Evolutionary conservation across 2,888 invertebrate genomes (phyloP).

Genomic region (Byasa hedistus): DNA sequence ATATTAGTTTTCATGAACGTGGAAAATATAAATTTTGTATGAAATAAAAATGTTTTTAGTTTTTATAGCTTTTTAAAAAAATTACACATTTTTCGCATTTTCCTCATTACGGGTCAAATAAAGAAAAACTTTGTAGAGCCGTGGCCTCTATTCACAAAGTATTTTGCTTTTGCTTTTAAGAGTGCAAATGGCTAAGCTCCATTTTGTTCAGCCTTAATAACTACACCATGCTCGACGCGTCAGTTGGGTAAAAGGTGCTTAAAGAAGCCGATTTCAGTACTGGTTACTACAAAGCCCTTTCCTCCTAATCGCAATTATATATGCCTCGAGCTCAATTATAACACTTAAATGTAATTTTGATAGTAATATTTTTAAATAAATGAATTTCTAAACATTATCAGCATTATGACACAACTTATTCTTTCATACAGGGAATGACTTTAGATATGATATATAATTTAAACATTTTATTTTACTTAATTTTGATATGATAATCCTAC

Average conservation of each 20-base stretch:
- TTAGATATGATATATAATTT: no score
- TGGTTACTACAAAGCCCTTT: no score
- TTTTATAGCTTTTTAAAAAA: not conserved
- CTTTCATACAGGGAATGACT: no score
- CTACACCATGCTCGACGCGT: not conserved
- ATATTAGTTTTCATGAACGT: no score
- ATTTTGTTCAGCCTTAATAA: not conserved
- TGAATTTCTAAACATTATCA: no score
- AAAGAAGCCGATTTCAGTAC: not conserved
- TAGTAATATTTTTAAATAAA: no score
- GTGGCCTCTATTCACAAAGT: not conserved
- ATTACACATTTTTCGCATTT: not conserved
- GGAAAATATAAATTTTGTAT: not conserved
- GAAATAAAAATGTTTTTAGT: not conserved
- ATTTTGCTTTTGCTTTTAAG: not conserved
- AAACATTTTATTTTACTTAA: no score
- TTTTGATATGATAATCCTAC: no score
- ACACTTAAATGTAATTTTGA: no score
- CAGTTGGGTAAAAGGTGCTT: not conserved
- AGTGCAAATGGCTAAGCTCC: not conserved
- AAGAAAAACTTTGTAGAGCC: not conserved
- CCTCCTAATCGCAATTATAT: no score
- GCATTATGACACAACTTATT: no score
- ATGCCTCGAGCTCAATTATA: no score
- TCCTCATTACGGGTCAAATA: not conserved